Percentiles rank a stretch among this genome's conserved stretches.
These are phyloP conservation scores for Acarapis woodi DNA, from an alignment of 1,140 invertebrate species.

Conservation along the genomic window DNA sequence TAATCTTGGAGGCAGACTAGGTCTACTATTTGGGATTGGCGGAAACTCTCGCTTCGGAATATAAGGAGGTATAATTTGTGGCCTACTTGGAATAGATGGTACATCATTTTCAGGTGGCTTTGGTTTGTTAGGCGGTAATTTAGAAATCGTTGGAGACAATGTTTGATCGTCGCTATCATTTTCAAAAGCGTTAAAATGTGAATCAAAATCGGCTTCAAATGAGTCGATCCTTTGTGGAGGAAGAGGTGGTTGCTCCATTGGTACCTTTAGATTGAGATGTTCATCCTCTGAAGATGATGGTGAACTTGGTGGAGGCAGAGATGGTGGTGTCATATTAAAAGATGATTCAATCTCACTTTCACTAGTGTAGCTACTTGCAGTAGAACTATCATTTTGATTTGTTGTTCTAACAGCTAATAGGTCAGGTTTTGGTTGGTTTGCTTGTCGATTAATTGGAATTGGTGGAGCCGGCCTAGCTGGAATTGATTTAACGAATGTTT, in stretches of 20 bases:
- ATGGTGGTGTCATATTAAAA: slow-evolving; percentile 5
- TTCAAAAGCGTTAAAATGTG: too few relatives aligned
- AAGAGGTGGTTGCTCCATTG: not conserved
- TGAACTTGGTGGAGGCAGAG: not conserved
- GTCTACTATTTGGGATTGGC: too few relatives aligned
- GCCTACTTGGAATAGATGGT: too few relatives aligned
- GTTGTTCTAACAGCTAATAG: slow-evolving; percentile 1
- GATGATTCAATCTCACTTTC: not conserved
- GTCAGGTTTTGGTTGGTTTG: not conserved
- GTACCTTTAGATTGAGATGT: not conserved
- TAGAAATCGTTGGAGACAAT: too few relatives aligned
- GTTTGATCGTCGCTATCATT: too few relatives aligned
- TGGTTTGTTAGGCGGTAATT: too few relatives aligned
- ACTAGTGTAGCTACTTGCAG: not conserved
- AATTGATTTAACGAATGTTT: not conserved
- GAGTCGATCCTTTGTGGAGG: slow-evolving; percentile 3
- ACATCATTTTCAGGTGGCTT: too few relatives aligned
- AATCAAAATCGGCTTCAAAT: slow-evolving; percentile 2
- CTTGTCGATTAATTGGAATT: slow-evolving; percentile 2
- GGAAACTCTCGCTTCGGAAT: too few relatives aligned
- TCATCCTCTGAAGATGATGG: not conserved
- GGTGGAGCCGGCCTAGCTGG: slow-evolving; percentile 8
- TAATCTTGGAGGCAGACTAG: too few relatives aligned
- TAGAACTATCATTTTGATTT: not conserved
- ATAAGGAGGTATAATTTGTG: too few relatives aligned